These are phyloP conservation scores for Xenopus laevis DNA, from an alignment of 2,113 vertebrate genomes.

Conservation along the genomic window DNA sequence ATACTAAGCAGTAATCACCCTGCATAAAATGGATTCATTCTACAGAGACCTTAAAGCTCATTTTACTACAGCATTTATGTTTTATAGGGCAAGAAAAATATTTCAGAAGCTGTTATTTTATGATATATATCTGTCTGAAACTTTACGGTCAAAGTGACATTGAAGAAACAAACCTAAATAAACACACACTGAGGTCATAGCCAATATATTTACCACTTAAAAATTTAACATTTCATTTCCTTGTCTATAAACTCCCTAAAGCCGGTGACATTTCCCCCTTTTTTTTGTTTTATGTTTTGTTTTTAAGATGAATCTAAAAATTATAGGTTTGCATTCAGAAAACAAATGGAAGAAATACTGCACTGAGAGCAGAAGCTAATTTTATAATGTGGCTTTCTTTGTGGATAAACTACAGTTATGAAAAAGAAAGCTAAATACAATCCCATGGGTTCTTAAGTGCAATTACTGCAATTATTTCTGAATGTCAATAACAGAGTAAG, in stretches of 20 bases:
- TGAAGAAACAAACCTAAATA: background rate
- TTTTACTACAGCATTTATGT: too few species aligned
- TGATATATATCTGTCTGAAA: too few species aligned
- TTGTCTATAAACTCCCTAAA: background rate
- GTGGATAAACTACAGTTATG: constrained; percentile 4
- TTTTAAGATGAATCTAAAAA: constrained; percentile 4
- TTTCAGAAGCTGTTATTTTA: too few species aligned
- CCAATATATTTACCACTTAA: background rate
- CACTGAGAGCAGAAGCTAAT: background rate
- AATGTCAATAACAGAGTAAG: background rate
- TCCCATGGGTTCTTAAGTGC: background rate
- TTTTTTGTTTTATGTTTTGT: too few species aligned
- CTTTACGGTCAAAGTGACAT: background rate
- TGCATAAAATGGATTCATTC: too few species aligned
- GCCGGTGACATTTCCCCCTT: background rate
- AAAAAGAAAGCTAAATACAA: constrained; percentile 8
- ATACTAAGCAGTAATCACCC: too few species aligned
- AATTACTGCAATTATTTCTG: constrained; percentile 19
- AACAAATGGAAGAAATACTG: background rate
- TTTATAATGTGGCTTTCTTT: background rate
- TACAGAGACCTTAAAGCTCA: too few species aligned
- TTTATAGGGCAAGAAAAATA: too few species aligned
- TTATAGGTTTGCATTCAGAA: constrained; percentile 5
- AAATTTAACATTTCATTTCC: background rate
- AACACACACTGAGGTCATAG: background rate